Conservation (phyloP, 2,113 vertebrate species). For the Trochalopteron elliotii region DNA sequence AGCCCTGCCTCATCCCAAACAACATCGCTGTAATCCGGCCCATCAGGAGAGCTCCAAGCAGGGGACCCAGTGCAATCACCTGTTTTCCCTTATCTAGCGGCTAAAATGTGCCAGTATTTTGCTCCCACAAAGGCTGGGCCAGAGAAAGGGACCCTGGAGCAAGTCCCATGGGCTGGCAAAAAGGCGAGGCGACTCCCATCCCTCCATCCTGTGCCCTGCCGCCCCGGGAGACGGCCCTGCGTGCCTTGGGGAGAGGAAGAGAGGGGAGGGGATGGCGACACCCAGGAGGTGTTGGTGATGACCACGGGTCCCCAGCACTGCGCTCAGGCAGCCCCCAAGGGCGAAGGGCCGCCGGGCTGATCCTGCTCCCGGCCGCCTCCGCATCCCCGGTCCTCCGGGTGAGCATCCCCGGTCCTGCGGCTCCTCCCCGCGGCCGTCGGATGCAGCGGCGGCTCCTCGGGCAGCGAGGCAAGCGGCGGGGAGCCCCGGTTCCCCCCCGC, state of each 20-base stretch:
- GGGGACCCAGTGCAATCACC: neutral
- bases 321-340: neutral
- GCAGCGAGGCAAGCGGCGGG: neutral
- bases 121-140: neutral
- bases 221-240: fast-evolving
- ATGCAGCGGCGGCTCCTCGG: neutral
- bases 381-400: neutral
- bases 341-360: neutral
- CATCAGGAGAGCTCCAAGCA: neutral
- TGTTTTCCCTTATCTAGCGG: fast-evolving
- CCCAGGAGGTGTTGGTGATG: neutral
- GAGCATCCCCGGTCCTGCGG: neutral
- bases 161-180: neutral
- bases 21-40: neutral
- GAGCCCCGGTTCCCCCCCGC: neutral
- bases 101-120: neutral
- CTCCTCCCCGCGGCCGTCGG: conserved; percentile 60
- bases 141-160: neutral
- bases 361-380: neutral
- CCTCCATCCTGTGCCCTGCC: neutral
- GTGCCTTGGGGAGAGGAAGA: neutral
- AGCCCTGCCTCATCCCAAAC: neutral
- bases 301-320: neutral
- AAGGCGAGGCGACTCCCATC: fast-evolving
- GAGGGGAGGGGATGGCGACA: neutral